A percentile compares a stretch with the other conserved stretches of the same genome.
Evolutionary conservation across 2,888 invertebrate species (phyloP).

Genomic region (Zygogramma bicolorata): DNA sequence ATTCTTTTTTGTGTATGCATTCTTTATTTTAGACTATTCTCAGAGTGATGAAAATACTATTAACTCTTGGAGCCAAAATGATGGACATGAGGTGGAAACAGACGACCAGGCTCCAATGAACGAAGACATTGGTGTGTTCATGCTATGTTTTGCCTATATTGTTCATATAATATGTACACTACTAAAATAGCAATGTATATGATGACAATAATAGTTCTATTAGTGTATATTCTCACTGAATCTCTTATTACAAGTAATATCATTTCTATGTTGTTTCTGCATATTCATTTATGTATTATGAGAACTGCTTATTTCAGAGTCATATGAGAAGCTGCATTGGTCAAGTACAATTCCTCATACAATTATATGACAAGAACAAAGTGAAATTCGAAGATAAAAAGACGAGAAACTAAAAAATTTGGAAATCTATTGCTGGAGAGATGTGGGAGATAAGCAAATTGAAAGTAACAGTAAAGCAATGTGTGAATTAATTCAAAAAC

Average conservation of each 20-base stretch:
- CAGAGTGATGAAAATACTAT: background rate
- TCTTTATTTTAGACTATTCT: conserved; percentile 11
- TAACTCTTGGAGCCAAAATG: background rate
- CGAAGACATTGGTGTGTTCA: background rate
- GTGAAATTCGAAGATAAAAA: conserved; percentile 14
- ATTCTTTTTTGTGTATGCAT: background rate
- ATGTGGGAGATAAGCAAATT: conserved; percentile 15
- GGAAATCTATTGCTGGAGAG: conserved; percentile 24
- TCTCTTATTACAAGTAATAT: conserved; percentile 10
- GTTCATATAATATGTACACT: too few species aligned
- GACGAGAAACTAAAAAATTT: conserved; percentile 8
- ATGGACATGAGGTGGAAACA: background rate
- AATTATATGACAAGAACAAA: conserved; percentile 13
- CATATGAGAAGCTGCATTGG: conserved; percentile 16
- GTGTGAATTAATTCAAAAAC: conserved; percentile 21
- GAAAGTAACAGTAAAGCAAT: conserved; percentile 1
- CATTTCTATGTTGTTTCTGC: background rate
- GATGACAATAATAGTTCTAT: too few species aligned
- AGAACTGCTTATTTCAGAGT: conserved; percentile 5
- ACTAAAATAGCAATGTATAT: too few species aligned
- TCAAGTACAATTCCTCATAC: conserved; percentile 20
- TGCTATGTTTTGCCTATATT: background rate
- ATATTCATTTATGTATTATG: conserved; percentile 2
- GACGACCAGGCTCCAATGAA: background rate
- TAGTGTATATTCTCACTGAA: background rate